A percentile compares a stretch with the other conserved stretches of the same genome.
Conservation (phyloP, 2,888 invertebrate genomes). For the Eucera pruinosa region DNA sequence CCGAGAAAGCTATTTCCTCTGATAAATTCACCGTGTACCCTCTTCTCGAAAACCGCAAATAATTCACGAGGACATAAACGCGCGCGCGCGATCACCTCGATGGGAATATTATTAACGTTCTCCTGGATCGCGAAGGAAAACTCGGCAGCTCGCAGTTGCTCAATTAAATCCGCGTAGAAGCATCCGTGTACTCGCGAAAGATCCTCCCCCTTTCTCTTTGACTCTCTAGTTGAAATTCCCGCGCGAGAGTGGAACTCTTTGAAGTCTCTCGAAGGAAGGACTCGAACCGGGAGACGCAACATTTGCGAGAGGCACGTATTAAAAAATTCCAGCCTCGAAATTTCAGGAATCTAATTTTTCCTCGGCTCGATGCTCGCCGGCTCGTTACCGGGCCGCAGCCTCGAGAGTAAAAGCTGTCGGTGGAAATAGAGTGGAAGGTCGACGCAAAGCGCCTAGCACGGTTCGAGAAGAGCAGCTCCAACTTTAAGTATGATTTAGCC, state of each 20-base stretch:
- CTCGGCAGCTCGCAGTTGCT: neutral
- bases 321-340: conserved; percentile 71
- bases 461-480: conserved; percentile 19
- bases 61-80: conserved; percentile 6
- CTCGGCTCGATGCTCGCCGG: conserved; percentile 37
- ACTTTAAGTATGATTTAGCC: conserved; percentile 70
- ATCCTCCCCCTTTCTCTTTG: conserved; percentile 16
- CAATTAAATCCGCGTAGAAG: conserved; percentile 28
- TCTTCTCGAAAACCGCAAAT: conserved; percentile 7
- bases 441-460: conserved; percentile 14
- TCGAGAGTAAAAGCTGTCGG: conserved; percentile 51
- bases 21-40: conserved; percentile 34
- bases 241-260: conserved; percentile 43
- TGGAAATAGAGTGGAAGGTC: conserved; percentile 59
- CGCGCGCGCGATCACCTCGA: neutral
- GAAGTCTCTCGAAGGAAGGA: conserved; percentile 49
- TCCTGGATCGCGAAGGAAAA: neutral
- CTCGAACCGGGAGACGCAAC: conserved; percentile 45
- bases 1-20: conserved; percentile 17
- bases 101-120: conserved; percentile 29
- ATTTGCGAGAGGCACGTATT: conserved; percentile 64
- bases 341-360: conserved; percentile 72
- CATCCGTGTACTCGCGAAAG: neutral
- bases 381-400: conserved; percentile 66
- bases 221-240: conserved; percentile 34